Base-by-base conservation (phyloP, 2,113 vertebrate genomes). In the Sebastes schlegelii region DNA sequence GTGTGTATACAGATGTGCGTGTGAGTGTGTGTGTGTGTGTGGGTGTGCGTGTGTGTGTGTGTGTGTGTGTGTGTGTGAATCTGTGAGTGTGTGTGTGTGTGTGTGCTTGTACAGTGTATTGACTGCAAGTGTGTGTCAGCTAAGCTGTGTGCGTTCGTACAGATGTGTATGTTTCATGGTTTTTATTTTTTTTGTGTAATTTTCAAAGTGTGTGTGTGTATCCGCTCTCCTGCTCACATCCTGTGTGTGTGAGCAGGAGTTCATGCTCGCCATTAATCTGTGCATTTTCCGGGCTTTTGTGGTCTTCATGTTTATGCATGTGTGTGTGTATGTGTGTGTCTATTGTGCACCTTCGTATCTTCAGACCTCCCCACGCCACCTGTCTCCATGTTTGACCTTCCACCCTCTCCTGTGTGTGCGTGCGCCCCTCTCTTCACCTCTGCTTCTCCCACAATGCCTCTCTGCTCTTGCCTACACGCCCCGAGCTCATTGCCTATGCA, bases 401-500 rank as follows among this genome's bases (percentile, higher is more conserved):
- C 21, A 63, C 48, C 71, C 78, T 77, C 74, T 83, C 81, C 34
- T 40, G 57, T 63, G 66, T 40, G 58, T 8, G 60, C 3, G 1
- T 62, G 14, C 23, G 12, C 19, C 7, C 52, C 76, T 57, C 61
- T 60, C 81, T 42, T 82, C 83, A 86, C 83, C 88, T 67, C 61
- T 74, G 63, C 34, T 3, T 40, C 65, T 85, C 86, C 70, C 77
- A 63, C 78, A 19, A 79, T 83, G 77, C 77, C 48, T 48, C 46
- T 67, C 21, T 63, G 74, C 54, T 83, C 81, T 21, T 12, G 7
- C 13, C n/a, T 42, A 16, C 49, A 21, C 85, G 34, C 75, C 83
- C 78, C 7, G n/a, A 81, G 69, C 70, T 91, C 86, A 85, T 92
- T 80, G 61, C 67, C 8, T 58, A 85, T 86, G 66, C 83, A 72